Evolutionary conservation across 2,113 vertebrate genomes (phyloP).

Genomic region (Ophiodon elongatus): DNA sequence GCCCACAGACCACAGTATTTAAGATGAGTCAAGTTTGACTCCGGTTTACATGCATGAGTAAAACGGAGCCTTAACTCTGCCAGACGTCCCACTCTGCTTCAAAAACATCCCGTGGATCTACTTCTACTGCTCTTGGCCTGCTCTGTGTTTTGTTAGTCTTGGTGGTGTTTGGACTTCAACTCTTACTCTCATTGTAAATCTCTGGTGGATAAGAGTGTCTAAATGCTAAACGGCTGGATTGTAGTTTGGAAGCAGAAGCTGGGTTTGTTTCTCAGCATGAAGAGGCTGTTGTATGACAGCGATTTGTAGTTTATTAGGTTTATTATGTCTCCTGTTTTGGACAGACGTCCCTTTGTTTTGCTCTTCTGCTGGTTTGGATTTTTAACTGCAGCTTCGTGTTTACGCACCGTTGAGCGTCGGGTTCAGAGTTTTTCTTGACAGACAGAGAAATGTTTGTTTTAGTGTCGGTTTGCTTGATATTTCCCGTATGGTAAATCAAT

Average conservation of each 20-base stretch:
- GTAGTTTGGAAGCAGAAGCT: background rate
- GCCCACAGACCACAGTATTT: too few species aligned
- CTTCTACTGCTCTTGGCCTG: background rate
- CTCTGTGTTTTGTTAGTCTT: background rate
- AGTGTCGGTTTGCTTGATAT: background rate
- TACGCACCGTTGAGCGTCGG: background rate
- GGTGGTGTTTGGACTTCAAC: background rate
- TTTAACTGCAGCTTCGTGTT: background rate
- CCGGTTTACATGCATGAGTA: background rate
- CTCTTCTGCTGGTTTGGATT: background rate
- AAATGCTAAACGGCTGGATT: conserved; percentile 18
- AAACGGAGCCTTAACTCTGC: background rate
- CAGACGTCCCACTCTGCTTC: background rate
- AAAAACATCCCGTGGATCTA: background rate
- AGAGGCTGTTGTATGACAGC: background rate
- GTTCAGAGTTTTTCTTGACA: background rate
- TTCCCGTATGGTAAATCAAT: conserved; percentile 11
- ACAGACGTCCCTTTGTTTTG: conserved; percentile 34
- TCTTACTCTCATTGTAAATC: background rate
- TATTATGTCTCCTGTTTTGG: background rate
- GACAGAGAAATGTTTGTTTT: conserved; percentile 5
- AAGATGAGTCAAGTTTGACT: background rate
- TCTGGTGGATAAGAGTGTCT: background rate
- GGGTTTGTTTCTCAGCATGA: background rate
- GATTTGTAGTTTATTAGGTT: conserved; percentile 33